phyloP scores from a whole-genome alignment of 2,113 vertebrate species.

The Grantiella picta region DNA sequence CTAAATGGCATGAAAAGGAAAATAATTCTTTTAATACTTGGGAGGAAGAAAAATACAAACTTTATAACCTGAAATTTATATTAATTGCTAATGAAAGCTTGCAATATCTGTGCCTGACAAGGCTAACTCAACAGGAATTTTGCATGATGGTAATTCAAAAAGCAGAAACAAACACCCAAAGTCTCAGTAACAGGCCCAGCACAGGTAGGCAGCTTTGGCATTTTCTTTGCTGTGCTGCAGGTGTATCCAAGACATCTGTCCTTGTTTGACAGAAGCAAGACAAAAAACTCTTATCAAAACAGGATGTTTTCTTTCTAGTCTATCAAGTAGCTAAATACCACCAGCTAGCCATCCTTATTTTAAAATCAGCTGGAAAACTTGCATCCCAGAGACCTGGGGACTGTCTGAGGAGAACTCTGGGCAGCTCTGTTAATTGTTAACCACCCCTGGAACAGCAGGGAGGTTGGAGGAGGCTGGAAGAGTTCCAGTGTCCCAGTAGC shows the following conservation, averaged over 20 bases:
- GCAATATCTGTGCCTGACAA: not conserved
- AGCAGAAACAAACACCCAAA: not conserved
- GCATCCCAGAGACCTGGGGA: not conserved
- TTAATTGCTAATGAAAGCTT: not conserved
- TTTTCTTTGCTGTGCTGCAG: not conserved
- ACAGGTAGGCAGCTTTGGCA: not conserved
- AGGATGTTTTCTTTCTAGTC: not conserved
- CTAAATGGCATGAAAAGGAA: not conserved
- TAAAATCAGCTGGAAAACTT: not conserved
- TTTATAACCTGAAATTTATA: not conserved
- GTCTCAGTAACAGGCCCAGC: not conserved
- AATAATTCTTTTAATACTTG: not conserved
- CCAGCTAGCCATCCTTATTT: not conserved
- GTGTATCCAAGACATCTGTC: not conserved
- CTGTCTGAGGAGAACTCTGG: not conserved
- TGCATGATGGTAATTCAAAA: not conserved
- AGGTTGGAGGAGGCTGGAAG: not conserved
- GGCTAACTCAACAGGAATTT: not conserved
- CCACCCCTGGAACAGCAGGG: not conserved
- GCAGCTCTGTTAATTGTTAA: not conserved
- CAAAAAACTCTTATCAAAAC: not conserved
- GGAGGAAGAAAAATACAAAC: not conserved
- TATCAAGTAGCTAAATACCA: not conserved
- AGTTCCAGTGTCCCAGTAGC: not conserved
- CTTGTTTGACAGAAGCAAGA: not conserved